phyloP scores from a whole-genome alignment of 2,888 invertebrate genomes.

The Agrotis ipsilon region DNA sequence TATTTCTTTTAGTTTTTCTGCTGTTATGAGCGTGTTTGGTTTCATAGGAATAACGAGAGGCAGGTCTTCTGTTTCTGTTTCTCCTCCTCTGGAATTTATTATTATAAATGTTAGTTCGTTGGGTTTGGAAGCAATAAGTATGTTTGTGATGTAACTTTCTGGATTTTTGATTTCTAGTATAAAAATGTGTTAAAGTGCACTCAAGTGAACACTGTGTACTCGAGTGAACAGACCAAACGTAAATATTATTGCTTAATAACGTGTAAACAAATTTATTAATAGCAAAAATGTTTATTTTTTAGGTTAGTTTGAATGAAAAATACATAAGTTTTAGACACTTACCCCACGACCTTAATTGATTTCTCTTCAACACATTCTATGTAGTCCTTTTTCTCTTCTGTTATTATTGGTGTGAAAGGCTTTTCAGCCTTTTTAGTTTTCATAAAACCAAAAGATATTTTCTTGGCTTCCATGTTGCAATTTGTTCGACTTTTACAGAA shows the following conservation, averaged over 20 bases:
- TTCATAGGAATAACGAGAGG: conserved; percentile 93
- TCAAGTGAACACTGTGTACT: no score
- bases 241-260: no score
- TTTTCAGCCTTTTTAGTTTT: conserved; percentile 91
- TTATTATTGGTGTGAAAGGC: conserved; percentile 57
- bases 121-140: background rate
- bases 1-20: conserved; percentile 86
- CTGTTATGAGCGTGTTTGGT: conserved; percentile 89
- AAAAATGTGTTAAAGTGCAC: background rate
- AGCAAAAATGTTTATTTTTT: conserved; percentile 7
- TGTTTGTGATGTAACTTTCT: background rate
- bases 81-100: conserved; percentile 86
- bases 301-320: conserved; percentile 44
- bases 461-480: conserved; percentile 92
- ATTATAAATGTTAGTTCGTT: background rate
- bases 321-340: conserved; percentile 74
- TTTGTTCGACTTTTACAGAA: background rate
- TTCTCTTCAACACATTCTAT: conserved; percentile 95
- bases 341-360: conserved; percentile 94
- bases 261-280: background rate
- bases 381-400: conserved; percentile 92
- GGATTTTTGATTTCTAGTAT: no score
- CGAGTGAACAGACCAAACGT: background rate
- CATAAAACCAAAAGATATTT: conserved; percentile 95
- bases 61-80: conserved; percentile 87